Evolutionary conservation across 1,140 invertebrate species (phyloP).

Genomic region (Lasioglossum albipes): DNA sequence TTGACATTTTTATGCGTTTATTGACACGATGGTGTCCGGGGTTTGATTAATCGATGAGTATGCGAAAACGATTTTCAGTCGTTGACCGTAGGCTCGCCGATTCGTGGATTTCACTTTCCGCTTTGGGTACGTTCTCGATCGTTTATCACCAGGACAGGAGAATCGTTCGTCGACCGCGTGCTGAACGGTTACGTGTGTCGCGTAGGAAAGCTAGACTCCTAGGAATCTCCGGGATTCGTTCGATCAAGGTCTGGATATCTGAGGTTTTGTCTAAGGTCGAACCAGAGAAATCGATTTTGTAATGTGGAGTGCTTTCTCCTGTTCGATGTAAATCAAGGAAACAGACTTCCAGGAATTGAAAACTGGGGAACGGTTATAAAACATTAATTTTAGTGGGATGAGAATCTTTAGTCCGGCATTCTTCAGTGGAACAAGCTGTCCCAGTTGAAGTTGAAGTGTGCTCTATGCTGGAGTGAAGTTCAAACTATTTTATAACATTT

Average conservation of each 20-base stretch:
- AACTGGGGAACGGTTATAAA: too few species aligned
- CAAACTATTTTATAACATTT: too few species aligned
- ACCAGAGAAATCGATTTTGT: constrained; percentile 41
- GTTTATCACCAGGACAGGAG: constrained; percentile 9
- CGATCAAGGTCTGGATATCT: constrained; percentile 17
- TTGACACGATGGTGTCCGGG: too few species aligned
- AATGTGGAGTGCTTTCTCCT: constrained; percentile 38
- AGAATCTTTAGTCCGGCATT: too few species aligned
- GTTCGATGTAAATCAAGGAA: constrained; percentile 14
- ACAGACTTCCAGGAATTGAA: too few species aligned
- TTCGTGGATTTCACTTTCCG: constrained; percentile 52
- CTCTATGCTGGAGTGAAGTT: too few species aligned
- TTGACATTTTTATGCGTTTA: too few species aligned
- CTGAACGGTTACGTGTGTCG: constrained; percentile 1
- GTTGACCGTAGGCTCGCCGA: constrained; percentile 22
- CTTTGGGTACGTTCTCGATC: constrained; percentile 24
- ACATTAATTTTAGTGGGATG: too few species aligned
- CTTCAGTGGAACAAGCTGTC: too few species aligned
- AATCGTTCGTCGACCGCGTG: not conserved
- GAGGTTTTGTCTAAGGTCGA: constrained; percentile 5
- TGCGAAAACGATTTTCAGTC: constrained; percentile 29
- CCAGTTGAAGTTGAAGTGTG: too few species aligned
- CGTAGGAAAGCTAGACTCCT: constrained; percentile 10
- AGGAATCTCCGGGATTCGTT: not conserved
- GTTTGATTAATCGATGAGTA: too few species aligned